Percentiles rank a stretch among this genome's conserved stretches.
Evolutionary conservation across 2,113 vertebrate species (phyloP).

Genomic region (Opisthocomus hoazin): DNA sequence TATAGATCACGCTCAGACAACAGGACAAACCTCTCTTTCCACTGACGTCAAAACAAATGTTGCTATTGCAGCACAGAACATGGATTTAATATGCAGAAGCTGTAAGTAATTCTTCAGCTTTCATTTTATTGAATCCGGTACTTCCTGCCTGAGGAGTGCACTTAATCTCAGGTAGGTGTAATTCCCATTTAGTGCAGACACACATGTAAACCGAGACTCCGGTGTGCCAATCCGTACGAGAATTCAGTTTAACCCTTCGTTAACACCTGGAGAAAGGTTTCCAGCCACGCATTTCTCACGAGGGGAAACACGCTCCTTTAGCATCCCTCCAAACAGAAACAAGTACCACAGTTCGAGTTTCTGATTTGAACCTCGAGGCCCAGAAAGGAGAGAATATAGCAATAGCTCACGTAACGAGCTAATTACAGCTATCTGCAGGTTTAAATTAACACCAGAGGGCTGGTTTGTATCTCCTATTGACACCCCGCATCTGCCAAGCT

Average conservation of each 20-base stretch:
- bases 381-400: not conserved
- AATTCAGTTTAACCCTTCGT: not conserved
- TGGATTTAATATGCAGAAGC: not conserved
- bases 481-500: fast-evolving
- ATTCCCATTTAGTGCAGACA: not conserved
- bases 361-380: not conserved
- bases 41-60: not conserved
- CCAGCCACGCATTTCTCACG: not conserved
- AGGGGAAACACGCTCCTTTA: not conserved
- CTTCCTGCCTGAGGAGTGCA: not conserved
- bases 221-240: not conserved
- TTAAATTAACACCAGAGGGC: not conserved
- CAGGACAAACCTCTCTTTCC: not conserved
- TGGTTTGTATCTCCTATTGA: not conserved
- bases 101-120: not conserved
- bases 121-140: not conserved
- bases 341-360: not conserved
- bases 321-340: not conserved
- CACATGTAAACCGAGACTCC: not conserved
- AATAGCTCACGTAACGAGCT: not conserved
- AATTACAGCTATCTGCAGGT: not conserved
- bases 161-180: not conserved
- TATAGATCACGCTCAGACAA: not conserved
- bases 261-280: not conserved
- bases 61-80: not conserved